Conservation (phyloP, 1,140 invertebrate genomes). For the Chironomus striatipennis region DNA sequence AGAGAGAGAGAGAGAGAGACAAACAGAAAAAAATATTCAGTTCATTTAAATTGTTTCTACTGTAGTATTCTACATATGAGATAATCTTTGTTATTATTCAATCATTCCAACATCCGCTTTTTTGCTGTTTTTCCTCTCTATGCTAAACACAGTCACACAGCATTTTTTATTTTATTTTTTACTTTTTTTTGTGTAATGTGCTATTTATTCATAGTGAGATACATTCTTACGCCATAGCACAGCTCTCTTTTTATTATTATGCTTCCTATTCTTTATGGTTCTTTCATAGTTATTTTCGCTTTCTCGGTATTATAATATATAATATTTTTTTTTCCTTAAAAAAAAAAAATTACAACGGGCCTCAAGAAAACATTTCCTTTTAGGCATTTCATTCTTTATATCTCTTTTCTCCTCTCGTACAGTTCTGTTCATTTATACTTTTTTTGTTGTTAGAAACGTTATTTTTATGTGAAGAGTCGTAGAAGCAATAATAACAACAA, state of each 20-base stretch:
- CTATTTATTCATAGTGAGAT: constrained; percentile 2
- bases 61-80: background rate
- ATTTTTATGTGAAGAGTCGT: constrained; percentile 18
- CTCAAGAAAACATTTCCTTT: constrained; percentile 17
- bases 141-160: background rate
- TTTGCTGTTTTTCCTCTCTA: background rate
- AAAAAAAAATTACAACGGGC: background rate
- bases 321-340: background rate
- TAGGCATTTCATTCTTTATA: background rate
- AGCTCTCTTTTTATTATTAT: background rate
- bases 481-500: background rate
- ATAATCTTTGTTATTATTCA: constrained; percentile 15
- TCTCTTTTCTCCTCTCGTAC: background rate
- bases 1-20: no score
- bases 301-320: no score
- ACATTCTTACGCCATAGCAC: background rate
- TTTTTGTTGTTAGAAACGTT: constrained; percentile 17
- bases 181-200: background rate
- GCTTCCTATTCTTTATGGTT: background rate
- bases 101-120: constrained; percentile 22
- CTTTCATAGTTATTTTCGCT: background rate
- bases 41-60: no score
- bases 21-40: no score
- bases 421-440: background rate
- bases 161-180: no score